Percentiles rank a stretch among this genome's conserved stretches.
Evolutionary conservation across 2,797 vertebrate genomes (phyloP).

Genomic region (Heterohyrax brucei): DNA sequence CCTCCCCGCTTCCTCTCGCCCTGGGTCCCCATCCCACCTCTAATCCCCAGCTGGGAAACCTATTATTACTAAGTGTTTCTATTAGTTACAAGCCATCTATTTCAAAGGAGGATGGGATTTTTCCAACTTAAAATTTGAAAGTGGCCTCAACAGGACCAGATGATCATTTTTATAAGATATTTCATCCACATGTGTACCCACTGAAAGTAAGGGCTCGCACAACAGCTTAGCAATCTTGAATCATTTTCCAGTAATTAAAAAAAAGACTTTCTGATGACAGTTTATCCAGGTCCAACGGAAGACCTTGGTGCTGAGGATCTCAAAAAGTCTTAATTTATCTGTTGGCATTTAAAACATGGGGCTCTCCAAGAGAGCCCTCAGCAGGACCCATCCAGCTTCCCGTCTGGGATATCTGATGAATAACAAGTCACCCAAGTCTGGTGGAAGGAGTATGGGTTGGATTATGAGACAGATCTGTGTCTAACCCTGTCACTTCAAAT

Average conservation of each 20-base stretch:
- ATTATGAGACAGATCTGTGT: neutral
- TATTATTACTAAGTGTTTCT: neutral
- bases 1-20: neutral
- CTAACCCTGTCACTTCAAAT: neutral
- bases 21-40: too few species aligned
- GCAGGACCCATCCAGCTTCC: neutral
- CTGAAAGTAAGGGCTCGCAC: neutral
- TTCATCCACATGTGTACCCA: neutral
- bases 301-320: neutral
- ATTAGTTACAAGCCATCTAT: neutral
- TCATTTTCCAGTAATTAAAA: neutral
- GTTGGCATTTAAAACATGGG: neutral
- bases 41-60: neutral
- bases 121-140: neutral
- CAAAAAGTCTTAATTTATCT: neutral
- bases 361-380: neutral
- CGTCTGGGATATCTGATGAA: neutral
- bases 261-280: neutral
- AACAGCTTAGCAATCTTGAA: neutral
- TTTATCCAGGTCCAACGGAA: neutral
- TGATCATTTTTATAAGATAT: neutral
- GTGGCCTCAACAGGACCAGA: neutral
- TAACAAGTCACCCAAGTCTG: neutral
- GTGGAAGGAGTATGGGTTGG: neutral
- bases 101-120: neutral